Percentiles rank a stretch among this genome's conserved stretches.
Evolutionary conservation across 2,888 invertebrate genomes (phyloP).

Genomic region (Flexamia atlantica): DNA sequence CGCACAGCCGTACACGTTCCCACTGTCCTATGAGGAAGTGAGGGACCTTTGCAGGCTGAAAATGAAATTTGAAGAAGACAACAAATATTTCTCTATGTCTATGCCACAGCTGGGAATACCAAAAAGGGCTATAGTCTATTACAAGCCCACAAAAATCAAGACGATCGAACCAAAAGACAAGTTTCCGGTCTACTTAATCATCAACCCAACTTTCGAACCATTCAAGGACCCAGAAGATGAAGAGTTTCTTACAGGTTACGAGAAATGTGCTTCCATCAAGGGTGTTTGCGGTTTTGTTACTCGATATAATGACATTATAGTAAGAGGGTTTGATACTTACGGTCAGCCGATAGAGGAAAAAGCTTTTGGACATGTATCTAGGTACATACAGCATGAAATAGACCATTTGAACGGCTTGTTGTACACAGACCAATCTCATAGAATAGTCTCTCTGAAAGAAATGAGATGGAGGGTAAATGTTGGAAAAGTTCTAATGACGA

Average conservation of each 20-base stretch:
- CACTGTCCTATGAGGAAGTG: constrained; percentile 5
- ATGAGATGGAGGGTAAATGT: not conserved
- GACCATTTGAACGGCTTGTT: constrained; percentile 22
- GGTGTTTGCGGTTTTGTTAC: constrained; percentile 2
- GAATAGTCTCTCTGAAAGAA: not conserved
- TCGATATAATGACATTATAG: not conserved
- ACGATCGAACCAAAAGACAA: constrained; percentile 34
- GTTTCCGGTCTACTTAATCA: not conserved
- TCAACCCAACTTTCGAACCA: constrained; percentile 30
- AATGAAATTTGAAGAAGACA: constrained; percentile 13
- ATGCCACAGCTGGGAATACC: constrained; percentile 7
- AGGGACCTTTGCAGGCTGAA: not conserved
- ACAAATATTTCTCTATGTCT: constrained; percentile 8
- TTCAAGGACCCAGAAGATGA: not conserved
- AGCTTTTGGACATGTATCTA: not conserved
- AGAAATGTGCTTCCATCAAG: constrained; percentile 36
- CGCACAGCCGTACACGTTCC: not conserved
- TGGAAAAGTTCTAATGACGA: not conserved
- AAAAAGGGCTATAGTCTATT: constrained; percentile 10
- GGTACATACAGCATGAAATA: constrained; percentile 29
- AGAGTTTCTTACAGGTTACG: not conserved
- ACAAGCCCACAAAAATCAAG: not conserved
- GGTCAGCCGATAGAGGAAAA: not conserved
- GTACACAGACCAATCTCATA: not conserved
- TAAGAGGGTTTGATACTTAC: not conserved